Percentiles rank a stretch among this genome's conserved stretches.
Evolutionary conservation across 2,888 invertebrate species (phyloP).

Genomic region (Tetrapedia diversipes): DNA sequence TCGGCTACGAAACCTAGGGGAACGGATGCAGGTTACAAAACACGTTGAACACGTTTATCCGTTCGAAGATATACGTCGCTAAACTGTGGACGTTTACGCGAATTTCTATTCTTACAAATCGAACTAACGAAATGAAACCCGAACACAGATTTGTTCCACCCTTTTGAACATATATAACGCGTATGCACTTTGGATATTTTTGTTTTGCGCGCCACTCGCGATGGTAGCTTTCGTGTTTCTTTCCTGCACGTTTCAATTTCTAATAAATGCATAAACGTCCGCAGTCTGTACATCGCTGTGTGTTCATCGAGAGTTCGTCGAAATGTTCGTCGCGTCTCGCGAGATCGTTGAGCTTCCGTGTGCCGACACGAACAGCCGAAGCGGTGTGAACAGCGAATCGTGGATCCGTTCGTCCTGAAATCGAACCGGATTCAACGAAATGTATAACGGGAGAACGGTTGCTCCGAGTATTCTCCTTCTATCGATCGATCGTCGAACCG

Average conservation of each 20-base stretch:
- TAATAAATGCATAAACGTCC: too few relatives aligned
- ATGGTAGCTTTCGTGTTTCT: too few relatives aligned
- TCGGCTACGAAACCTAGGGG: constrained; percentile 34
- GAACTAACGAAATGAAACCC: too few relatives aligned
- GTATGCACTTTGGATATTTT: too few relatives aligned
- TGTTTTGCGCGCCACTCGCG: too few relatives aligned
- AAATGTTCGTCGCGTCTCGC: constrained; percentile 19
- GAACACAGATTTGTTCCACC: too few relatives aligned
- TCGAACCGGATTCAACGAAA: constrained; percentile 46
- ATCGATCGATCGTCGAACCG: constrained; percentile 53
- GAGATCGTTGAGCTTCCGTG: constrained; percentile 24
- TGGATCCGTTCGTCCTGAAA: constrained; percentile 31
- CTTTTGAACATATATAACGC: too few relatives aligned
- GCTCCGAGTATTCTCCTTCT: constrained; percentile 46
- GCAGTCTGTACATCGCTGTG: too few relatives aligned
- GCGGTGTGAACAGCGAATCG: constrained; percentile 36
- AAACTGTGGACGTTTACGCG: too few relatives aligned
- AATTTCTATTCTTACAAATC: too few relatives aligned
- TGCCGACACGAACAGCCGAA: too few relatives aligned
- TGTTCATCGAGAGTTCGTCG: constrained; percentile 30
- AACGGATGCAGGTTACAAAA: constrained; percentile 45
- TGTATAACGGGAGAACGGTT: constrained; percentile 45
- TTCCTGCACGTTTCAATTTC: too few relatives aligned
- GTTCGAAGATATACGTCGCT: constrained; percentile 29
- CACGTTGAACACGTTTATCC: constrained; percentile 38